Evolutionary conservation across 2,888 invertebrate genomes (phyloP).

Genomic region (Tenthredo scrophulariae): DNA sequence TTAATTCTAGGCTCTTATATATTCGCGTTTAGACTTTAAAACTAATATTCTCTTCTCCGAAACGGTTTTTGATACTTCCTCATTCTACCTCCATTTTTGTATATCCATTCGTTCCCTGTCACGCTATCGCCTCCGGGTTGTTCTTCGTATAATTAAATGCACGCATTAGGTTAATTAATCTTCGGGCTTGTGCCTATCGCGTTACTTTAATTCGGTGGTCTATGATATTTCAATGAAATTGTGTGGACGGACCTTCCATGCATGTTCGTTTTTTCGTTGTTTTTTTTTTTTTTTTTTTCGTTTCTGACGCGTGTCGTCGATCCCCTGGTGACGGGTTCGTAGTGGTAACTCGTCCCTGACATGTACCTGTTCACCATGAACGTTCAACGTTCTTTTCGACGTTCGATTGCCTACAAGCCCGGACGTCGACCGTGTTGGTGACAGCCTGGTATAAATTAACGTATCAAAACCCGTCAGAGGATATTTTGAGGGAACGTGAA

Average conservation of each 20-base stretch:
- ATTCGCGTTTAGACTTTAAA: background rate
- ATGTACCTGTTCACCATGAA: background rate
- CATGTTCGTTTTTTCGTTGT: background rate
- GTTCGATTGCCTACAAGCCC: background rate
- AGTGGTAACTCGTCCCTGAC: constrained; percentile 13
- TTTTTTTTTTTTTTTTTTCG: background rate
- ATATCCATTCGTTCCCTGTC: constrained; percentile 6
- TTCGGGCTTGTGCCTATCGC: background rate
- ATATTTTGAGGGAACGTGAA: constrained; percentile 2
- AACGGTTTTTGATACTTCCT: background rate
- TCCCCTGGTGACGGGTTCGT: background rate
- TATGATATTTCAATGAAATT: background rate
- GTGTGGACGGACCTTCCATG: background rate
- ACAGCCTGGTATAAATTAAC: constrained; percentile 34
- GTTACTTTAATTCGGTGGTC: background rate
- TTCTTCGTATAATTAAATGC: constrained; percentile 31
- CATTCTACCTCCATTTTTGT: background rate
- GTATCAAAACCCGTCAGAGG: constrained; percentile 33
- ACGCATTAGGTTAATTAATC: constrained; percentile 33
- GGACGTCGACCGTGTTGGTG: constrained; percentile 26
- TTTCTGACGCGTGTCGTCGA: background rate
- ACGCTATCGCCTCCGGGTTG: background rate
- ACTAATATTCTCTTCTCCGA: background rate
- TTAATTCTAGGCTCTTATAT: background rate
- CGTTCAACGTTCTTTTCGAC: constrained; percentile 29